Evolutionary conservation across 1,140 invertebrate species (phyloP), one percentile per base, ranked within the genome.

Genomic region (Sminthurides bifidus): DNA sequence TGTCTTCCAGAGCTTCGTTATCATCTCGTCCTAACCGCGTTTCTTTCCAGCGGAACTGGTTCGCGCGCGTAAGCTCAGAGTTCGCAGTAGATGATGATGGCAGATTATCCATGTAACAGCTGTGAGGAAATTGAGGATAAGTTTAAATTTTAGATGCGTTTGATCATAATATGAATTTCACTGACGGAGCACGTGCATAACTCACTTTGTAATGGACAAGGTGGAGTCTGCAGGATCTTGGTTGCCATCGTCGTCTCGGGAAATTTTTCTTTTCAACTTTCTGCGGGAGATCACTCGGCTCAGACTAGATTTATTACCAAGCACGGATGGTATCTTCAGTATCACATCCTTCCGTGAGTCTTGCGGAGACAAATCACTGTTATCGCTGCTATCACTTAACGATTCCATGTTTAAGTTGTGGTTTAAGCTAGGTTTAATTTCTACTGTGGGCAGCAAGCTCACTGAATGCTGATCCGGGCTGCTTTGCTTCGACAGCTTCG

Each of bases 301-400:
- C 33, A 59, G 57, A 59, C 57, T 59, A 59, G 57, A 53, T 45
- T 59, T 59, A 50, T 53, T 53, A 19, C 54, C 49, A 23, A 59
- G 30, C 43, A 85, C 92, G 79, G 85, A 89, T 78, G 88, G 88
- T 83, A 92, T 88, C 75, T 86, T 88, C 65, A 90, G 78, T 73
- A 91, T 89, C 68, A 59, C 57, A 29, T 59, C 57, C 52, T 44
- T 53, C 23, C 57, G 23, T 29, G 43, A 56, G 38, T 50, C 46
- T 41, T 48, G 57, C 24, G 49, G 38, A 10, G 50, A 53, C 15
- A 52, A 31, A 41, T 60, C 54, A 53, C 54, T 56, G 23, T 51
- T 55, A 48, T 60, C 58, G 48, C 58, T 60, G 35, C 53, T 60
- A 45, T 56, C 58, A 54, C 58, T 59, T 10, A 52, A 24, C 14